A percentile compares a stretch with the other conserved stretches of the same genome.
Conservation (phyloP, 2,113 vertebrate species). For the Platysteira castanea region DNA sequence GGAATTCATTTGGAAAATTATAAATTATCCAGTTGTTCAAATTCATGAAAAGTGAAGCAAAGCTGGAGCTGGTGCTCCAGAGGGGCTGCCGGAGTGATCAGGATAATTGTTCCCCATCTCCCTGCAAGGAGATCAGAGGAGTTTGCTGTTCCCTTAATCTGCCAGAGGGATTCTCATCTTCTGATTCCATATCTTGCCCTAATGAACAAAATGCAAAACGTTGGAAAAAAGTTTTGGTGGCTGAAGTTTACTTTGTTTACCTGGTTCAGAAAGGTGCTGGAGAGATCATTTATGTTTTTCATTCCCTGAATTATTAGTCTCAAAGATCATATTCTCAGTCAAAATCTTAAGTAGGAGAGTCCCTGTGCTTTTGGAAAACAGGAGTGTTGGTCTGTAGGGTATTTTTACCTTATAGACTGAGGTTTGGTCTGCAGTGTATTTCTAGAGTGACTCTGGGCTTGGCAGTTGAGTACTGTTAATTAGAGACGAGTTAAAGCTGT, state of each 20-base stretch:
- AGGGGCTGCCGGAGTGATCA: background rate
- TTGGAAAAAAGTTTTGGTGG: background rate
- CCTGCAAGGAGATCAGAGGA: background rate
- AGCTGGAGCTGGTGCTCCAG: background rate
- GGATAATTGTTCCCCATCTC: background rate
- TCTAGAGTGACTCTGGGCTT: background rate
- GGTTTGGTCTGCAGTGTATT: background rate
- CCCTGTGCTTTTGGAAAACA: background rate
- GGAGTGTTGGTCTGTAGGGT: background rate
- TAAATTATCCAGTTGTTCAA: background rate
- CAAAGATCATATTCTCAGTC: background rate
- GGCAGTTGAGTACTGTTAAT: background rate
- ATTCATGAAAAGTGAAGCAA: background rate
- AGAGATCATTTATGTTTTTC: background rate
- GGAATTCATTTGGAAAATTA: background rate
- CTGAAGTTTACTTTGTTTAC: background rate
- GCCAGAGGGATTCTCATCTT: background rate
- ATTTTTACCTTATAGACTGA: background rate
- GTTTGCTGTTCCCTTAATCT: background rate
- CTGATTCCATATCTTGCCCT: background rate
- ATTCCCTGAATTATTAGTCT: background rate
- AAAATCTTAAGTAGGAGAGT: background rate
- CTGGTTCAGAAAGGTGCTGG: background rate
- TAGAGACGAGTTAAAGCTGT: accelerated
- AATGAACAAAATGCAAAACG: background rate